Evolutionary conservation across 1,140 invertebrate genomes (phyloP).

Genomic region (Drosophila kohkoa): DNA sequence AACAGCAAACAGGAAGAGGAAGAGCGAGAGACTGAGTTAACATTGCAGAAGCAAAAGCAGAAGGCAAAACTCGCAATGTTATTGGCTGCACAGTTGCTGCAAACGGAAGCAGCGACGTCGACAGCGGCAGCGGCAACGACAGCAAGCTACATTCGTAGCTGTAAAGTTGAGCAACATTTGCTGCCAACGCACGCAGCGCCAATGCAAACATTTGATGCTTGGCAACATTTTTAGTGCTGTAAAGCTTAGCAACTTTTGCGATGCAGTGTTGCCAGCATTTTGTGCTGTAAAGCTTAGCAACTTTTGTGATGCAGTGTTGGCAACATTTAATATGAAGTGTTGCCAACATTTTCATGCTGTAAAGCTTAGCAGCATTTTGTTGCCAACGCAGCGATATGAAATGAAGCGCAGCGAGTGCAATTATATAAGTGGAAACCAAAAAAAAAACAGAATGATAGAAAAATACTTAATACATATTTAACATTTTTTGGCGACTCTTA

Average conservation of each 20-base stretch:
- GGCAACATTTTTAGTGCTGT: too few relatives aligned
- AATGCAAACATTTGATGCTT: too few relatives aligned
- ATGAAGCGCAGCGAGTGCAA: constrained; percentile 43
- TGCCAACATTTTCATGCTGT: constrained; percentile 5
- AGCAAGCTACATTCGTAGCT: neutral
- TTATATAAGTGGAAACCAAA: constrained; percentile 18
- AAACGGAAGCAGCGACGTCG: constrained; percentile 19
- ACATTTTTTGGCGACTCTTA: constrained; percentile 1
- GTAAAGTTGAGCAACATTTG: neutral
- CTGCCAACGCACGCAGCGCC: neutral
- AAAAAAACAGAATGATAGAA: neutral
- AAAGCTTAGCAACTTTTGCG: too few relatives aligned
- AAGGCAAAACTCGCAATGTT: neutral
- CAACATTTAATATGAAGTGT: constrained; percentile 1
- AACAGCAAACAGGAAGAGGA: constrained; percentile 18
- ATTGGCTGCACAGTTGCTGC: constrained; percentile 13
- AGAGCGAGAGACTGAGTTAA: constrained; percentile 10
- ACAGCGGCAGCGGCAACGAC: neutral
- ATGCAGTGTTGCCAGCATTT: neutral
- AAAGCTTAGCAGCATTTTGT: too few relatives aligned
- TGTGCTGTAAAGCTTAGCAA: too few relatives aligned
- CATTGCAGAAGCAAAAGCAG: neutral
- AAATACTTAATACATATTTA: constrained; percentile 22
- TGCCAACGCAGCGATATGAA: constrained; percentile 21
- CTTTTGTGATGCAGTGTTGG: too few relatives aligned